Evolutionary conservation across 2,888 invertebrate genomes (phyloP).

Genomic region (Adelphocoris suturalis): DNA sequence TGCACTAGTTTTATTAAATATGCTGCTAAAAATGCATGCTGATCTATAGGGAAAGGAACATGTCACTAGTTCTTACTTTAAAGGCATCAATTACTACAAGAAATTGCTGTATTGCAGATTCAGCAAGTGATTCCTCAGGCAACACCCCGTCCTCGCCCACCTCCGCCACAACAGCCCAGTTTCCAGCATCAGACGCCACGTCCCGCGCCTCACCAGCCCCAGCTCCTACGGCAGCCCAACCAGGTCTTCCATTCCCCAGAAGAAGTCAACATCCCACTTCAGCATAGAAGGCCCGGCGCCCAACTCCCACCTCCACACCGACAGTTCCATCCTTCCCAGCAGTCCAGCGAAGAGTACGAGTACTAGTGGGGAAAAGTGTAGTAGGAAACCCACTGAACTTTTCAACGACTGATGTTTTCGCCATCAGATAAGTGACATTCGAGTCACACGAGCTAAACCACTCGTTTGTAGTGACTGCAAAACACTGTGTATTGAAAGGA

Average conservation of each 20-base stretch:
- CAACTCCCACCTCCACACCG: slow-evolving; percentile 58
- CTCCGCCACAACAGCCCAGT: slow-evolving; percentile 53
- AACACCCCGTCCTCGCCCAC: slow-evolving; percentile 72
- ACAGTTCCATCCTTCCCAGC: slow-evolving; percentile 56
- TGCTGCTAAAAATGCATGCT: too few relatives aligned
- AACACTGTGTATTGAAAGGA: background rate
- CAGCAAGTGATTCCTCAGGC: slow-evolving; percentile 77
- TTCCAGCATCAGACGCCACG: slow-evolving; percentile 77
- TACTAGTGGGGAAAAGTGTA: slow-evolving; percentile 42
- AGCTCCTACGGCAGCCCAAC: slow-evolving; percentile 72
- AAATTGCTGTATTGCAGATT: background rate
- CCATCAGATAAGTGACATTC: background rate
- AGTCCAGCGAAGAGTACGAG: slow-evolving; percentile 72
- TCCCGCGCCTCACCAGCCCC: slow-evolving; percentile 77
- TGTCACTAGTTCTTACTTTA: too few relatives aligned
- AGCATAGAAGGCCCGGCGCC: slow-evolving; percentile 85
- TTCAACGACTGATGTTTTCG: background rate
- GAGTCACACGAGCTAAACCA: background rate
- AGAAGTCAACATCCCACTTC: slow-evolving; percentile 91
- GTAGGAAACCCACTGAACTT: background rate
- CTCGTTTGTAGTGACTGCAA: background rate
- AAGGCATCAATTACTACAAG: too few relatives aligned
- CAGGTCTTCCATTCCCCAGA: slow-evolving; percentile 92
- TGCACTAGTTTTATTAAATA: too few relatives aligned
- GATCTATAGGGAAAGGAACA: too few relatives aligned